A percentile compares a stretch with the other conserved stretches of the same genome.
Conservation (phyloP, 2,113 vertebrate genomes). For the Petrocephalus microphthalmus region DNA sequence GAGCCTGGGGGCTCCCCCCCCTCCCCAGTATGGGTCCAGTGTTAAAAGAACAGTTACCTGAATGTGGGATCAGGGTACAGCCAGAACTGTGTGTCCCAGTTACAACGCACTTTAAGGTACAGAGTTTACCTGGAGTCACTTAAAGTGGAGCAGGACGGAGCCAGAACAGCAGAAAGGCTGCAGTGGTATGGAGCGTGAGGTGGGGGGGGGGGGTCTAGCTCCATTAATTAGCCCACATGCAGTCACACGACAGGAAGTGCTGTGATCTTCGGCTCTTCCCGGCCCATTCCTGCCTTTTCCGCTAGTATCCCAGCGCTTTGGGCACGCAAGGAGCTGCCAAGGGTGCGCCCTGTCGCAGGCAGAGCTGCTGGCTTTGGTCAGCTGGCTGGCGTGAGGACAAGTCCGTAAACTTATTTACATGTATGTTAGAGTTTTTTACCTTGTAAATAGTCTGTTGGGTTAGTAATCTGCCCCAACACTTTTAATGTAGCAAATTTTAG, state of each 20-base stretch:
- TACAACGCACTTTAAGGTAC: conserved; percentile 1
- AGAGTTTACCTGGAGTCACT: conserved; percentile 22
- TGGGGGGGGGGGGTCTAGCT: conserved; percentile 20
- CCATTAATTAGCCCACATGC: conserved; percentile 58
- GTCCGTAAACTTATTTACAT: too few species aligned
- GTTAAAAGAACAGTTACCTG: background rate
- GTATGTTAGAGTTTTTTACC: too few species aligned
- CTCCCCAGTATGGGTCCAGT: background rate
- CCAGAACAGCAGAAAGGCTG: conserved; percentile 9
- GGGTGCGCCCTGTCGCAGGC: conserved; percentile 38
- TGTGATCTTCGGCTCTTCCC: conserved; percentile 32
- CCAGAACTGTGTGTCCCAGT: background rate
- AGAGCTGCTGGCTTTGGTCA: too few species aligned
- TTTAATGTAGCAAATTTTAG: too few species aligned
- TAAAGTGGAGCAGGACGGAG: conserved; percentile 25
- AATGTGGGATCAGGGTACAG: background rate
- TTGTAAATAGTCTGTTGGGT: too few species aligned
- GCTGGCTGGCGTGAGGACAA: too few species aligned
- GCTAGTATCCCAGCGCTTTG: conserved; percentile 52
- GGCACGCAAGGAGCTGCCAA: conserved; percentile 49
- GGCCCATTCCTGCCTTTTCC: conserved; percentile 29
- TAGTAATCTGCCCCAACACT: too few species aligned
- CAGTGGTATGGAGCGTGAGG: background rate
- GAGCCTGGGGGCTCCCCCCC: background rate
- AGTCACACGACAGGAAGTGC: conserved; percentile 49